Conservation (phyloP, 2,888 invertebrate genomes). For the Zele albiditarsus region DNA sequence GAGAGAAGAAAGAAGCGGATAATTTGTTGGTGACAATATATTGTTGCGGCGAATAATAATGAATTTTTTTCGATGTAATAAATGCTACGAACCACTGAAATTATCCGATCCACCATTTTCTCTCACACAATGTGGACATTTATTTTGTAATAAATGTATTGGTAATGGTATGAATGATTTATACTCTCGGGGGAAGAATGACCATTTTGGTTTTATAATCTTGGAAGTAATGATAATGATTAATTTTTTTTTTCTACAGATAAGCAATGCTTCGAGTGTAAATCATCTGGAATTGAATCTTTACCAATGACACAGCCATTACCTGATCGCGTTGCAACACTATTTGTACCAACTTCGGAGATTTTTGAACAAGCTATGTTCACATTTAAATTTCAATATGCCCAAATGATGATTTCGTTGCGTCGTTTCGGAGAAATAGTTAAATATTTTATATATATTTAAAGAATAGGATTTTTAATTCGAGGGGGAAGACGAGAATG, state of each 20-base stretch:
- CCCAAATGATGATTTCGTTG: constrained; percentile 44
- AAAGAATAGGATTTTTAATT: too few species aligned
- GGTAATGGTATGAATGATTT: background rate
- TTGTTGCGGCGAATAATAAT: constrained; percentile 29
- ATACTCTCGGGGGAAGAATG: background rate
- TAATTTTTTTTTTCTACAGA: constrained; percentile 32
- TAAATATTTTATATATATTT: constrained; percentile 34
- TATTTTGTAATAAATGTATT: constrained; percentile 49
- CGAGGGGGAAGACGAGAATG: too few species aligned
- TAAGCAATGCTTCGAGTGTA: constrained; percentile 49
- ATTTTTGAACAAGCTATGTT: constrained; percentile 39
- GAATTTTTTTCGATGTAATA: constrained; percentile 52
- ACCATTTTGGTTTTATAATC: background rate
- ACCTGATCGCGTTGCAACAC: constrained; percentile 33
- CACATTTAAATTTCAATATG: constrained; percentile 39
- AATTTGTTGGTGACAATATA: background rate
- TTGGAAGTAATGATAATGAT: background rate
- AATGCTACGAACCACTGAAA: constrained; percentile 38
- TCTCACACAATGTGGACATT: constrained; percentile 54
- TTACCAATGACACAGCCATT: constrained; percentile 48
- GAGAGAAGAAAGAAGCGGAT: background rate
- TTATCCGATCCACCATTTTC: constrained; percentile 49
- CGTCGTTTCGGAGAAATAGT: constrained; percentile 48
- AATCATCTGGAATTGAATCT: constrained; percentile 28
- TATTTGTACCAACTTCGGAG: constrained; percentile 44